Conservation (phyloP, 23 tunicate species). For the Corella eumyota region DNA sequence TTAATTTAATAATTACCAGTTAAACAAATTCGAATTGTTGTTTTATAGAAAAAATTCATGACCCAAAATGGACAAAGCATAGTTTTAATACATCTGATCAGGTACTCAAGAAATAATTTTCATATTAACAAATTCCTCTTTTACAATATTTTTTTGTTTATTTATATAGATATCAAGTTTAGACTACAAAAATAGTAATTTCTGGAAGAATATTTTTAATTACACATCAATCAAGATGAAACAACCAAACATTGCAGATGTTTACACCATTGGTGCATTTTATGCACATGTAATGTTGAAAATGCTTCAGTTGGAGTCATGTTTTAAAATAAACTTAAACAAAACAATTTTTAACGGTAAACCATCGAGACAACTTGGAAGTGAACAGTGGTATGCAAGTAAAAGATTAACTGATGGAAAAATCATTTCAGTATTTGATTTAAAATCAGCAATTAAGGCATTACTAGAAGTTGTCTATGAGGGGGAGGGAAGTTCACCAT, state of each 20-base stretch:
- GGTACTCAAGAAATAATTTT: too few relatives aligned
- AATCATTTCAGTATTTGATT: constrained; percentile 19
- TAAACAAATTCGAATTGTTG: too few relatives aligned
- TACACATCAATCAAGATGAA: too few relatives aligned
- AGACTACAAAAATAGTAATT: too few relatives aligned
- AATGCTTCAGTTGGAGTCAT: constrained; percentile 28
- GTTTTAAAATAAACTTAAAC: constrained; percentile 16
- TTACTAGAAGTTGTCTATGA: constrained; percentile 43
- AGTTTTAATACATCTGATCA: too few relatives aligned
- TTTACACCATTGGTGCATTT: constrained; percentile 42
- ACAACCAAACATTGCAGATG: constrained; percentile 7
- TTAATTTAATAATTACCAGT: too few relatives aligned
- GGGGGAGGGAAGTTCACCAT: constrained; percentile 60
- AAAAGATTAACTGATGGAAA: constrained; percentile 9
- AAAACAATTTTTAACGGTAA: constrained; percentile 39
- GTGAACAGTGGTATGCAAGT: constrained; percentile 38
- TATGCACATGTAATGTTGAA: constrained; percentile 35
- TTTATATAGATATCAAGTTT: too few relatives aligned
- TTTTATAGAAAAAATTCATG: too few relatives aligned
- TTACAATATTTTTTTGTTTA: too few relatives aligned
- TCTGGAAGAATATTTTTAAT: too few relatives aligned
- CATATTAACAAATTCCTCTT: too few relatives aligned
- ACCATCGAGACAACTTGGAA: constrained; percentile 18
- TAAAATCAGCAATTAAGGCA: constrained; percentile 49
- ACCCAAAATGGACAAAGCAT: too few relatives aligned